Conservation (phyloP, 1,140 invertebrate genomes). For the Magallana gigas region DNA sequence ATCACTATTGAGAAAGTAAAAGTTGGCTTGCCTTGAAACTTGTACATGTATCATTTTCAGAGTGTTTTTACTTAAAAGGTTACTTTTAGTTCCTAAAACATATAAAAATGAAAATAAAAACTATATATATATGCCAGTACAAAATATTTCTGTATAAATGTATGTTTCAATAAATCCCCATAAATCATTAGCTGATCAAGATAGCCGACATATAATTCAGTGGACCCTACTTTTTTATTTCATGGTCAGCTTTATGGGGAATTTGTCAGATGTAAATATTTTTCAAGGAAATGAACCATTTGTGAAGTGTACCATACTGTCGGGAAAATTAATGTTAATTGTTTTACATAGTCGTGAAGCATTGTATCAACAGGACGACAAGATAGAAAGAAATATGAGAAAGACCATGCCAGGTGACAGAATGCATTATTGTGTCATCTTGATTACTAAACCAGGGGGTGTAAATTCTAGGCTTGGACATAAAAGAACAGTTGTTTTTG, state of each 20-base stretch:
- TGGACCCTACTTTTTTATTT: background rate
- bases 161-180: background rate
- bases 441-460: constrained; percentile 35
- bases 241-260: background rate
- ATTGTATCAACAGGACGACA: constrained; percentile 33
- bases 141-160: too few species aligned
- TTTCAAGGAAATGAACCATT: constrained; percentile 4
- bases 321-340: constrained; percentile 37
- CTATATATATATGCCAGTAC: too few species aligned
- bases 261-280: constrained; percentile 12
- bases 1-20: too few species aligned
- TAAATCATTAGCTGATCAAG: background rate
- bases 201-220: background rate
- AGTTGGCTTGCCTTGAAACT: too few species aligned
- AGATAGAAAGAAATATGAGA: constrained; percentile 35
- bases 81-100: too few species aligned
- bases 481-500: constrained; percentile 33
- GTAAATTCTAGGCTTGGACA: constrained; percentile 4
- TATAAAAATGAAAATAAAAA: too few species aligned
- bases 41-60: too few species aligned
- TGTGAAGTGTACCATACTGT: constrained; percentile 29
- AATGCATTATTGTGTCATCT: constrained; percentile 38
- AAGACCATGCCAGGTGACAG: background rate
- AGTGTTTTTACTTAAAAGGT: too few species aligned
- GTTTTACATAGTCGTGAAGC: constrained; percentile 31